Percentiles rank a stretch among this genome's conserved stretches.
phyloP scores from a whole-genome alignment of 2,888 invertebrate genomes.

The Yponomeuta cagnagella region DNA sequence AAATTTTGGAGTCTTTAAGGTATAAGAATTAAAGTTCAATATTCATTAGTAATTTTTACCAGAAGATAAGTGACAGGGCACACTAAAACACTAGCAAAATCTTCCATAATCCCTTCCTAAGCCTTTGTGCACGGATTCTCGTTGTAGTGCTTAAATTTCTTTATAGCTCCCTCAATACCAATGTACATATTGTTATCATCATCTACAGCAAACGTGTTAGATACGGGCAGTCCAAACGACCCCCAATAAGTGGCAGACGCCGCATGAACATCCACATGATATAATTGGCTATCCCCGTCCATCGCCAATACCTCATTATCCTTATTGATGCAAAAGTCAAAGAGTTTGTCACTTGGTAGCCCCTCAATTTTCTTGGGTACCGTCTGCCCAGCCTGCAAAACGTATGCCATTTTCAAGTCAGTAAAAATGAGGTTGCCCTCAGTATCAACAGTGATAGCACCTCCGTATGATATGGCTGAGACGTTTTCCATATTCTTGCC shows the following conservation, averaged over 20 bases:
- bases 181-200: slow-evolving; percentile 57
- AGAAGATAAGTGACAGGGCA: too few relatives aligned
- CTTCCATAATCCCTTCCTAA: not conserved
- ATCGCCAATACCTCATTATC: slow-evolving; percentile 54
- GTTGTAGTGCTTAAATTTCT: slow-evolving; percentile 52
- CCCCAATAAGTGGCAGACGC: slow-evolving; percentile 49
- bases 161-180: slow-evolving; percentile 50
- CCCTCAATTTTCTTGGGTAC: slow-evolving; percentile 60
- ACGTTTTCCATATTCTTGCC: slow-evolving; percentile 53
- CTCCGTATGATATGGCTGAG: slow-evolving; percentile 55
- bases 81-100: not conserved
- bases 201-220: slow-evolving; percentile 63
- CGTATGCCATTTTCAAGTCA: slow-evolving; percentile 56
- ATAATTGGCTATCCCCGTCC: slow-evolving; percentile 62
- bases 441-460: slow-evolving; percentile 56
- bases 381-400: slow-evolving; percentile 43
- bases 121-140: slow-evolving; percentile 21
- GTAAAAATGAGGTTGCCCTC: slow-evolving; percentile 61
- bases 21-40: too few relatives aligned
- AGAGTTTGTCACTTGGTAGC: slow-evolving; percentile 54
- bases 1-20: too few relatives aligned
- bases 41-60: too few relatives aligned
- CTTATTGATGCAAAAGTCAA: slow-evolving; percentile 54
- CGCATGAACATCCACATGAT: slow-evolving; percentile 45
- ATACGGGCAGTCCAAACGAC: slow-evolving; percentile 46